Evolutionary conservation across 2,888 invertebrate species (phyloP), one percentile per base, ranked within the genome.

Genomic region (Odontothrips loti): DNA sequence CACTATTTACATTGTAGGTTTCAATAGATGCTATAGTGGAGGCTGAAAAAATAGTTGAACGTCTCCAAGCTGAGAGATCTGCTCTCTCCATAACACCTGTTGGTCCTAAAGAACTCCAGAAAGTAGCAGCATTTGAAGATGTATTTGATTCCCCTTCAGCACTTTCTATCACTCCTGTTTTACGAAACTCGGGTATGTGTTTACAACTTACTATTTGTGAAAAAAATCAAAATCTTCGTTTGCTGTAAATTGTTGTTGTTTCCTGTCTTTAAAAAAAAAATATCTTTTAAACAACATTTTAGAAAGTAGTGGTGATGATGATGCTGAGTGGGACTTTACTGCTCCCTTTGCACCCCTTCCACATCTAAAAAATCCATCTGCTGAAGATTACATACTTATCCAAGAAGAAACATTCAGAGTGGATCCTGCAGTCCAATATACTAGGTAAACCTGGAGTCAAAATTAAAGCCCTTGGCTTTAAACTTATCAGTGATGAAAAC

Each of bases 361-460:
- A 9, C 82, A 83, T 47, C 82, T 85, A 17, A 84, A 84, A 2
- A 84, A 84, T 75, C 85, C 85, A 27, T 83, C 84, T 47, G 84
- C 85, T n/a, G 85, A 85, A 68, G 85, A 85, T 82, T 85, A 85
- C 83, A 85, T 85, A 43, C 82, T 85, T 17, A 85, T 85, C 84
- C 84, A 85, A 80, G 85, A 85, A 83, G 85, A 85, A 82, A 84
- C 84, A n/a, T 85, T 85, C 75, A 84, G 82, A 81, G 82, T 85
- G 43, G 85, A 84, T 80, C 83, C 84, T 27, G 82, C 79, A 80
- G 2, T 43, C 6, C 34, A 43, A 43, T 43, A 43, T 43, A 43
- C 2, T 4, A 43, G 34, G 34, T 43, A 43, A 43, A 43, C 34
- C 34, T 43, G 34, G 34, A 43, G 34, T 6, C 6, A 43, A 6